Evolutionary conservation across 2,888 invertebrate genomes (phyloP), one percentile per base, ranked within the genome.

Genomic region (Dugesia japonica): DNA sequence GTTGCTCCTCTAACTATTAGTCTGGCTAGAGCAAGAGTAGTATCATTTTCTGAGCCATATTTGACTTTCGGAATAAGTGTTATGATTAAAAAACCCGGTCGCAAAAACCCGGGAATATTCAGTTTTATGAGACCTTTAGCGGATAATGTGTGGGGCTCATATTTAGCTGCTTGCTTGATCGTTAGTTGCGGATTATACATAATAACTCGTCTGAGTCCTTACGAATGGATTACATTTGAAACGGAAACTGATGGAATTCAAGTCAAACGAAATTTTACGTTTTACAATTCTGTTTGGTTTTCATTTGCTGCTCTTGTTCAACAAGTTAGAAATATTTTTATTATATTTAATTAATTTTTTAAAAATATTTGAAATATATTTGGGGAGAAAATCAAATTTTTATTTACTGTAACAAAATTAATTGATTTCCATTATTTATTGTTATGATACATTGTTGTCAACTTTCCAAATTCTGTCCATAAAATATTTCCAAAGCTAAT

Each of bases 271-370:
- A 33, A 33, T 4, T 78, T 78, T 56, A 42, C 78, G 9, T 31
- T 78, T 23, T 27, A 28, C n/a, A 78, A 78, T 33, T 42, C 78
- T 1, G 27, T 77, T 27, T 78, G 78, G 78, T 78, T 78, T 38
- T 72, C 78, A n/a, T 78, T 78, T 74, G 77, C 78, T 33, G 78
- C 78, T 26, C 78, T 78, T 33, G 78, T 78, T 1, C 77, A 77
- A 71, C 77, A 77, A 74, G 76, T 74, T n/a, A 75, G 23, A 26
- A 7, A 15, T 26, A 1, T 33, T 73, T 26, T 33, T 73, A 15
- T 20, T 73, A 20, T 72, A 23, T 28, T 13, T 28, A 28, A n/a
- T n/a, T n/a, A n/a, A n/a, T n/a, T n/a, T n/a, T 15, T 42, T 42
- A 15, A 15, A 42, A 42, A 42, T 42, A 42, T n/a, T 42, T 42